Conservation (phyloP, 1,140 invertebrate genomes). For the Gerris buenoi region DNA sequence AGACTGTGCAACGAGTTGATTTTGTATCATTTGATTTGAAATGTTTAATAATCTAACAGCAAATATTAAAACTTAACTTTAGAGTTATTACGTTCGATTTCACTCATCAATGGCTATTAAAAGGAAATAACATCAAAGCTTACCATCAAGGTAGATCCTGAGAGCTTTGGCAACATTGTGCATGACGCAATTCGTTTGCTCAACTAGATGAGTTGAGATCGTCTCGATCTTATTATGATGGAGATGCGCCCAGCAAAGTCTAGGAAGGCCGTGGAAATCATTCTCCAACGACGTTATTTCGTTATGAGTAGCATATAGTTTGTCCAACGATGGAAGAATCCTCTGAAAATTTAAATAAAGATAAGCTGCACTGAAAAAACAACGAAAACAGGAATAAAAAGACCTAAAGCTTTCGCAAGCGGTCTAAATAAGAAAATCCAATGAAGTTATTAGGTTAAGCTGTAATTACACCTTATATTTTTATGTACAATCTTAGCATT, state of each 20-base stretch:
- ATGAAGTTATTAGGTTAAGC: too few species aligned
- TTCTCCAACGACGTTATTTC: slow-evolving; percentile 48
- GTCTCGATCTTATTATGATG: slow-evolving; percentile 54
- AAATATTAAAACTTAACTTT: too few species aligned
- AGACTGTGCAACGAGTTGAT: too few species aligned
- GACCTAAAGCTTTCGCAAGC: too few species aligned
- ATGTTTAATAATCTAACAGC: too few species aligned
- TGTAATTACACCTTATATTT: too few species aligned
- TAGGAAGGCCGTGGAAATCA: slow-evolving; percentile 63
- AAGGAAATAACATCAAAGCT: slow-evolving; percentile 16
- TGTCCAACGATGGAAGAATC: slow-evolving; percentile 53
- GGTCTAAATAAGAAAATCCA: too few species aligned
- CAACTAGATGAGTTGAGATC: slow-evolving; percentile 52
- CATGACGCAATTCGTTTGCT: slow-evolving; percentile 57
- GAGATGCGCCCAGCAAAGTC: slow-evolving; percentile 57
- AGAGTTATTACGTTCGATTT: too few species aligned
- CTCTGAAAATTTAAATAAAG: slow-evolving; percentile 38
- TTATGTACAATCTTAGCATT: too few species aligned
- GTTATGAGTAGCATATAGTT: slow-evolving; percentile 58
- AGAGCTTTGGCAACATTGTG: slow-evolving; percentile 56
- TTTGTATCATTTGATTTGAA: too few species aligned
- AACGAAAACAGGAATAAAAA: too few species aligned
- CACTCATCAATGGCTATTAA: too few species aligned
- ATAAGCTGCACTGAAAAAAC: background rate
- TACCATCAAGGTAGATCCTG: slow-evolving; percentile 63